Evolutionary conservation across 2,797 vertebrate genomes (phyloP), one percentile per base, ranked within the genome.

Genomic region (Lagocephalus sceleratus): DNA sequence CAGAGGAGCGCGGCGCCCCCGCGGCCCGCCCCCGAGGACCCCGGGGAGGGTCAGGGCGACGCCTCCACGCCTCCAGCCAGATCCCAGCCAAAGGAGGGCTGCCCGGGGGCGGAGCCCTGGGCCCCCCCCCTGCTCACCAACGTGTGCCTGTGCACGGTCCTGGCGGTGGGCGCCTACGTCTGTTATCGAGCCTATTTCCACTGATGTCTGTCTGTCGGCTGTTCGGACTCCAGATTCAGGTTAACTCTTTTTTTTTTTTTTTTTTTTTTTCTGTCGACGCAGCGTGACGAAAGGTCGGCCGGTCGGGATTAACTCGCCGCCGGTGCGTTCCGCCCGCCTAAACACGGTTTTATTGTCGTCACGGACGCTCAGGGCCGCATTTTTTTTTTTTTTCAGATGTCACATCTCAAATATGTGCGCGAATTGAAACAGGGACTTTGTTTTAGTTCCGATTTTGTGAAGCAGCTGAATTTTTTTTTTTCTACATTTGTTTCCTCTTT

Each of bases 151-250:
- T 93, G 92, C 91, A 92, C 96, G 0, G 91, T 90, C 23, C 86
- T 99, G 59, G 93, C 91, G 0, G 89, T 96, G 1, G 91, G 95
- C 46, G 94, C 94, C 20, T 98, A 97, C 45, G 88, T 93, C 77
- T 98, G 94, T 82, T 99, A 98, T 88, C 89, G 95, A 89, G 91
- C 90, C 63, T 98, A 87, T 84, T 96, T 95, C 80, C 97, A 98
- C 63, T 99, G 94, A 98, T 85, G 63, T 54, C 64, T 62, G 47
- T 54, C 64, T 8, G n/a, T 60, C 65, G 25, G 66, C 68, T 56
- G 64, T 68, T 81, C 51, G 55, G 62, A 80, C 74, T 77, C 55
- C 54, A 49, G 66, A 76, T 76, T 81, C 63, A 70, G 72, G 59
- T 69, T 79, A 76, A 65, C 54, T 79, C 41, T 22, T 79, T 68